phyloP scores from a whole-genome alignment of 2,888 invertebrate genomes.

The Eristalinus aeneus region DNA sequence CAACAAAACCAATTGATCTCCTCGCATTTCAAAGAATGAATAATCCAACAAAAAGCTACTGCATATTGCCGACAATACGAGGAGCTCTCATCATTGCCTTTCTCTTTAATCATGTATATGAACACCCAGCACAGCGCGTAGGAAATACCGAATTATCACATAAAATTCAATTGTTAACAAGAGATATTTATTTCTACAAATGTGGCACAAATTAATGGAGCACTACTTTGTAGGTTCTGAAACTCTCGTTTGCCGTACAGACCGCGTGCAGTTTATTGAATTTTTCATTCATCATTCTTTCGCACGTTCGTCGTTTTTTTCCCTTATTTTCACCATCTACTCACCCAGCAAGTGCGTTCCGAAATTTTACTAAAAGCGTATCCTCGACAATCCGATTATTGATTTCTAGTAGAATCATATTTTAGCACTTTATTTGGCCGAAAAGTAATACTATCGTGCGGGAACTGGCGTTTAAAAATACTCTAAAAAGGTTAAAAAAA shows the following conservation, averaged over 20 bases:
- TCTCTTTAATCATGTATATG: background rate
- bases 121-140: slow-evolving; percentile 2
- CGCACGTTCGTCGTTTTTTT: background rate
- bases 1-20: slow-evolving; percentile 26
- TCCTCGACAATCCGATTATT: slow-evolving; percentile 99
- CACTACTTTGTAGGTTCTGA: slow-evolving; percentile 23
- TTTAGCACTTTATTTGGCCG: slow-evolving; percentile 44
- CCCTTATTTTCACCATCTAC: slow-evolving; percentile 68
- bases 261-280: slow-evolving; percentile 63
- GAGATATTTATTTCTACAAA: slow-evolving; percentile 2
- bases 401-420: slow-evolving; percentile 98
- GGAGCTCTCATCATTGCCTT: background rate
- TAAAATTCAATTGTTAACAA: slow-evolving; percentile 34
- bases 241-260: background rate
- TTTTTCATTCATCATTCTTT: slow-evolving; percentile 62
- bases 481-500: slow-evolving; percentile 22
- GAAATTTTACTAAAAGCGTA: slow-evolving; percentile 96
- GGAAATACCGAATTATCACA: slow-evolving; percentile 55
- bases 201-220: slow-evolving; percentile 39
- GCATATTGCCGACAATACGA: slow-evolving; percentile 34
- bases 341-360: slow-evolving; percentile 97
- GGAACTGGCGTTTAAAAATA: slow-evolving; percentile 15
- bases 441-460: background rate
- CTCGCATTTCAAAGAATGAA: slow-evolving; percentile 8
- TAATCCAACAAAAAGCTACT: slow-evolving; percentile 35